A percentile compares a stretch with the other conserved stretches of the same genome.
Conservation (phyloP, 2,113 vertebrate genomes). For the Megatriorchis doriae region DNA sequence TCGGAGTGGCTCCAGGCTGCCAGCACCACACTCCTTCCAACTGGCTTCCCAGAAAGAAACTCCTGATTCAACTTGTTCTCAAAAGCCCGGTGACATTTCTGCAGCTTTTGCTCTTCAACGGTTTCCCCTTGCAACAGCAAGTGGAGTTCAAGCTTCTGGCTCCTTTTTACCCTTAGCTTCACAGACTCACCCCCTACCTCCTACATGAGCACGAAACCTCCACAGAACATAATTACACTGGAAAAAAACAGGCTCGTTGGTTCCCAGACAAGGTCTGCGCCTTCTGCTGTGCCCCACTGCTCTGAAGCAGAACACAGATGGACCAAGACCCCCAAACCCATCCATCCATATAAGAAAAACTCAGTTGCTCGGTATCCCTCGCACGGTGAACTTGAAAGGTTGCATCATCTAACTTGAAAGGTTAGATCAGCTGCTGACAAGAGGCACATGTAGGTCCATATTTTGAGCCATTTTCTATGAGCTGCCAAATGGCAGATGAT, state of each 20-base stretch:
- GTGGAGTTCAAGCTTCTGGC: background rate
- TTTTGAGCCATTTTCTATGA: background rate
- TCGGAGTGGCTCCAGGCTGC: constrained; percentile 29
- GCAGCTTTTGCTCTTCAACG: background rate
- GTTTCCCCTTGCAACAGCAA: constrained; percentile 28
- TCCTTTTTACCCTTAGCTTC: background rate
- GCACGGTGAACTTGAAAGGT: too few species aligned
- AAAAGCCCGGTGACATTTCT: constrained; percentile 7
- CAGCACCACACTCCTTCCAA: constrained; percentile 43
- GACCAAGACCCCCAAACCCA: background rate
- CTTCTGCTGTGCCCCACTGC: background rate
- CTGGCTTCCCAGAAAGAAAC: constrained; percentile 47
- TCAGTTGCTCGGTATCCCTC: background rate
- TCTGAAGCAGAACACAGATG: background rate
- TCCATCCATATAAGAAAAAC: background rate
- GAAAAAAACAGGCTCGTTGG: background rate
- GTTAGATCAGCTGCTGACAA: background rate
- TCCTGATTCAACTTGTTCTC: constrained; percentile 22
- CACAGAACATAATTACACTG: background rate
- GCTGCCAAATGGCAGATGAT: background rate
- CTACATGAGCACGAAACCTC: background rate
- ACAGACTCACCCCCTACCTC: background rate
- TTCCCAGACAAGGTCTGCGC: background rate
- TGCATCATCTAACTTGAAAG: too few species aligned
- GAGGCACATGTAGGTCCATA: fast-evolving